Evolutionary conservation across 2,113 vertebrate genomes (phyloP), one percentile per base, ranked within the genome.

Genomic region (Gobio gobio): DNA sequence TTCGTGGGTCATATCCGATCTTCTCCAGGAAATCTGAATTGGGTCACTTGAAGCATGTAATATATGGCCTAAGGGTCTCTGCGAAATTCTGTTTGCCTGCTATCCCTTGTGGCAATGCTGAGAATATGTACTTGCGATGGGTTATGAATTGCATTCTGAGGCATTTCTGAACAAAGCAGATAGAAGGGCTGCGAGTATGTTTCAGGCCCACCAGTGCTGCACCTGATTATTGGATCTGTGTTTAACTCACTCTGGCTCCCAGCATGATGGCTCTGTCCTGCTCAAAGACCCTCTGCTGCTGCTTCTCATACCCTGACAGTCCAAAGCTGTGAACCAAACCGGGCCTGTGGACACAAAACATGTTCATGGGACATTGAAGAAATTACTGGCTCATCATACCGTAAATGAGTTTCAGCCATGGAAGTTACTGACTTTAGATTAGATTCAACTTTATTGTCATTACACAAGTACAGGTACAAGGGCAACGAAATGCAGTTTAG

Each of bases 311-410:
- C 10, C 97, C 97, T 0, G 95, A 97, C 92, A 99, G 98, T 56
- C 98, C 98, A 92, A 99, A 97, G 2, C 95, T 95, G 91, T 99
- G 97, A 59, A 99, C 98, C 98, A 86, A 99, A 89, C 10, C 98
- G 97, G 78, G 97, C 96, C 98, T 99, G 12, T 4, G 9, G 47
- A 74, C 14, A 10, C 64, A 68, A 0, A 7, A 20, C 40, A 40
- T 7, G 8, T 68, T 36, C 2, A 68, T 40, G 64, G 9, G 16
- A 40, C 8, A 40, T 3, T 36, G 0, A 36, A 40, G 8, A 68
- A 36, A 68, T 3, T 20, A 78, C 26, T 22, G 16, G 16, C 29
- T n/a, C 4, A 78, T 49, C 43, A 49, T 14, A 76, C 2, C 9
- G 13, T n/a, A 51, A 76, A n/a, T 10, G 73, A 76, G 43, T 26